These are phyloP conservation scores for Anniella stebbinsi DNA, from an alignment of 2,797 vertebrate species.

Conservation along the genomic window DNA sequence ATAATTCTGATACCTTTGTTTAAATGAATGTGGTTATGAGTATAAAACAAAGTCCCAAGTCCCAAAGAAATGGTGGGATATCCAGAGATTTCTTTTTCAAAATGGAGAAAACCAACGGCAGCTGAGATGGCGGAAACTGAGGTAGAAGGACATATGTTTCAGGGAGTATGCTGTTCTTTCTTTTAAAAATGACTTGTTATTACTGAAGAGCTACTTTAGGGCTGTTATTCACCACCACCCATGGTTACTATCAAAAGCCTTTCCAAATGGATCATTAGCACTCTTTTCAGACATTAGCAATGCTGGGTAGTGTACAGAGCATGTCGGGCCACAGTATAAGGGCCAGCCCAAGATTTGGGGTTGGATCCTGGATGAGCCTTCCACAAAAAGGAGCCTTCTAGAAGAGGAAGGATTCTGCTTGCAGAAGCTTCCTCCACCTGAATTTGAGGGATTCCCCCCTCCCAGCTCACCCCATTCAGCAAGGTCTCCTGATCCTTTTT, in stretches of 20 bases:
- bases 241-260: neutral
- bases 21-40: neutral
- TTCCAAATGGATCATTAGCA: neutral
- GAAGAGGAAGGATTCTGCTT: too few relatives aligned
- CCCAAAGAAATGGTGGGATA: neutral
- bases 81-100: neutral
- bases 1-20: constrained; percentile 30
- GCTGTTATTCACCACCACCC: neutral
- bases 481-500: too few relatives aligned
- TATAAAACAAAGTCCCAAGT: neutral
- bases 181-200: neutral
- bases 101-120: neutral
- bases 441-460: too few relatives aligned
- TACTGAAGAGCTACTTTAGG: neutral
- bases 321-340: too few relatives aligned
- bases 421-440: too few relatives aligned
- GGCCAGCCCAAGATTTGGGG: too few relatives aligned
- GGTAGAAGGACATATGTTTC: neutral
- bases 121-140: neutral
- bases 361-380: too few relatives aligned
- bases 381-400: too few relatives aligned
- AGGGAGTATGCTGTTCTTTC: neutral
- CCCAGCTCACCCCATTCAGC: too few relatives aligned
- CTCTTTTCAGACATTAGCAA: too few relatives aligned
- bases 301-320: too few relatives aligned